Evolutionary conservation across 2,888 invertebrate species (phyloP), one percentile per base, ranked within the genome.

Genomic region (Punctoribates punctum): DNA sequence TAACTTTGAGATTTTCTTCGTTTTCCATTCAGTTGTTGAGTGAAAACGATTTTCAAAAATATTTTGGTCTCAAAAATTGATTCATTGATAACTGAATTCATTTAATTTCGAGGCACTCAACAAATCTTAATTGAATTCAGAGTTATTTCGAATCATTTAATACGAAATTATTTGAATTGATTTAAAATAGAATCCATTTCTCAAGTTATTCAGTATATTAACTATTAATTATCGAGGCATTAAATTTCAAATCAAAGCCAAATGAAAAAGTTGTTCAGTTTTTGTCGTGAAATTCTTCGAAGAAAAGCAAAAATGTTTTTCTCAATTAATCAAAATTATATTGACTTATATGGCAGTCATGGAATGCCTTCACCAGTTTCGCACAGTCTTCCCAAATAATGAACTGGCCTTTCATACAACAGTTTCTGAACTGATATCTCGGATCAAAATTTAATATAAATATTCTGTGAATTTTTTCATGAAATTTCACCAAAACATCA

Each of bases 301-400:
- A 42, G 42, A 42, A 51, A n/a, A 51, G 51, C 5, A 6, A 51
- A n/a, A 51, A 60, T 60, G 15, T 25, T 60, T 60, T 25, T 15
- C 6, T 2, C 27, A 60, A 60, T 60, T 60, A 60, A 60, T 60
- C 60, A 60, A 60, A 60, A 60, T 60, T 60, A 60, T 67, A 67
- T 65, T 65, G 65, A 65, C 34, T 29, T 65, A 65, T 57, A 57
- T 65, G 34, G 29, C 17, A 65, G 38, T 65, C 34, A 34, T 34
- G 34, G 15, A 60, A 60, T 60, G 15, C 60, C 60, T 60, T 60
- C 29, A 60, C 42, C 42, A 42, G 13, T 42, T 42, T 13, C 1
- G 42, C 42, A 42, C 42, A 54, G 54, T 6, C 11, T 8, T 54
- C 25, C 8, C 5, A 54, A 54, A 23, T 1, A 54, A 20, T 54